Conservation (phyloP, 2,113 vertebrate species). For the Muntiacus reevesi region DNA sequence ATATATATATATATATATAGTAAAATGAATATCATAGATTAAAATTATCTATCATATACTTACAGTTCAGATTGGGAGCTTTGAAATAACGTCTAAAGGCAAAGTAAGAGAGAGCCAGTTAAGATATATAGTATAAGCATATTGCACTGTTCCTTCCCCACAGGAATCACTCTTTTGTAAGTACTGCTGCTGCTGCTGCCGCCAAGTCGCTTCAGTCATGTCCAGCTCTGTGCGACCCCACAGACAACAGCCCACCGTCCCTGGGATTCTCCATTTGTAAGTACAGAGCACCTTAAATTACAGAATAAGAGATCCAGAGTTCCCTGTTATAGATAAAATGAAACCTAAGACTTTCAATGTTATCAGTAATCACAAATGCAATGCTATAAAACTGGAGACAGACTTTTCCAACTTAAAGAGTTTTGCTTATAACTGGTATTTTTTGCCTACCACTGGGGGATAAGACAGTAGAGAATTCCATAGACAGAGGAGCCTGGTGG, state of each 20-base stretch:
- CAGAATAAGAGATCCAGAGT: not conserved
- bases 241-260: too few relatives aligned
- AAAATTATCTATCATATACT: not conserved
- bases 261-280: not conserved
- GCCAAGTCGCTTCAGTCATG: too few relatives aligned
- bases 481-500: not conserved
- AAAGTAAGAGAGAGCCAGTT: not conserved
- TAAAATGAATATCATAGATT: not conserved
- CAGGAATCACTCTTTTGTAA: not conserved
- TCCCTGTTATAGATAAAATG: not conserved
- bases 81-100: not conserved
- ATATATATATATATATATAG: not conserved
- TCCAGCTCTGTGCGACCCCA: too few relatives aligned
- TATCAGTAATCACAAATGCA: not conserved
- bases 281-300: not conserved
- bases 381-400: not conserved
- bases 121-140: not conserved
- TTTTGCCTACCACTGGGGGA: not conserved
- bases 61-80: not conserved
- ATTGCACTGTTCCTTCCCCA: not conserved
- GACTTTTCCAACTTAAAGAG: not conserved
- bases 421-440: not conserved
- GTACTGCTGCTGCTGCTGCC: too few relatives aligned
- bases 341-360: not conserved
- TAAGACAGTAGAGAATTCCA: not conserved